Evolutionary conservation across 2,113 vertebrate genomes (phyloP).

Genomic region (Acrocephalus arundinaceus): DNA sequence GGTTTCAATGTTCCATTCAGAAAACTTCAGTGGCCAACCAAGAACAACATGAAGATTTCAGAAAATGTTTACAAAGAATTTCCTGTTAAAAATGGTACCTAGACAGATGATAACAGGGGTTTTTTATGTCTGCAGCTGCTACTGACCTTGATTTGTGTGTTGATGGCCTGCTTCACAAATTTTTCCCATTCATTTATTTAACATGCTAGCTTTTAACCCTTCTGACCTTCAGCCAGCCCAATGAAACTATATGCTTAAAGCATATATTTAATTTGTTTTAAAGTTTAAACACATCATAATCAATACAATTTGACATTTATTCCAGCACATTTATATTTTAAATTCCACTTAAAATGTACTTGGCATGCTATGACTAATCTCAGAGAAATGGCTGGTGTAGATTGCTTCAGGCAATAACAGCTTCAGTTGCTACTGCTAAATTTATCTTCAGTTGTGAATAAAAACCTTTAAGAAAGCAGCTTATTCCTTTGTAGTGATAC

Average conservation of each 20-base stretch:
- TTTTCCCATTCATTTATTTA: not conserved
- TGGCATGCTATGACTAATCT: not conserved
- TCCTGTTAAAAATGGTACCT: not conserved
- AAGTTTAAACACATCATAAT: not conserved
- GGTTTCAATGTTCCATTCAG: not conserved
- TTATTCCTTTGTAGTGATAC: not conserved
- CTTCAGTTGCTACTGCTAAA: not conserved
- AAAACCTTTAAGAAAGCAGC: not conserved
- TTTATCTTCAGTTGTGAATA: not conserved
- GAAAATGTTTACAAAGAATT: not conserved
- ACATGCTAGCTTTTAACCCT: not conserved
- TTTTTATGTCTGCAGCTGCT: not conserved
- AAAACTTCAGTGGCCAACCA: not conserved
- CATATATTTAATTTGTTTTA: not conserved
- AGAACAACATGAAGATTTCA: not conserved
- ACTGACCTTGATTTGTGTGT: not conserved
- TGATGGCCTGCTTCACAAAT: not conserved
- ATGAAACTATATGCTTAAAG: not conserved
- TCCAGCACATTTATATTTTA: not conserved
- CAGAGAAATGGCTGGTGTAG: not conserved
- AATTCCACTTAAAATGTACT: not conserved
- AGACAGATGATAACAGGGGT: not conserved
- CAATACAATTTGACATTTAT: not conserved
- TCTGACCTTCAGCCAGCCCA: not conserved
- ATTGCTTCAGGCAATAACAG: not conserved